Base-by-base conservation (phyloP, 2,113 vertebrate genomes). In the Lontra canadensis region DNA sequence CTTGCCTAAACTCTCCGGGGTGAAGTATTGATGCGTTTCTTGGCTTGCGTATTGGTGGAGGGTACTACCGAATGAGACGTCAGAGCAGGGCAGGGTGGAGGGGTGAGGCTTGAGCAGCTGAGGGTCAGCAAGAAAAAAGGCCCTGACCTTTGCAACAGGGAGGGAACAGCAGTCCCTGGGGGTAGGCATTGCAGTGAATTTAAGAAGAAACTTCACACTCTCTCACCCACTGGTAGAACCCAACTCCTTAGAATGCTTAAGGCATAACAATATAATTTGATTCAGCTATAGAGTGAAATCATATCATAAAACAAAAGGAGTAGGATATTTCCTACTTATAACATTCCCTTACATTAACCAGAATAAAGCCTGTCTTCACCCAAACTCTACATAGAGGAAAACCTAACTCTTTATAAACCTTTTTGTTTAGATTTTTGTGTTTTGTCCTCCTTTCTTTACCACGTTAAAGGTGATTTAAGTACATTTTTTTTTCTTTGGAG, bases 341-440 rank as follows among this genome's bases (percentile, higher is more conserved):
- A 78, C 14, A 65, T 25, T 92, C 25, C 10, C 61, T 67, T 25
- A 79, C 39, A 86, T 79, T 59, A 67, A 49, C 25, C 42, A 49
- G 13, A 93, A 57, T 65, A 91, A 88, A 94, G 47, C 5, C 11
- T 59, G 15, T 71, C 65, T 85, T 82, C 12, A 86, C 1, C 11
- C 21, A 80, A 79, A 52, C 29, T 73, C 26, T 88, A 14, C 80
- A 88, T 42, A 87, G 23, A 96, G 39, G 31, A 94, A 93, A 96
- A 49, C 1, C 15, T 95, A 96, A 89, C 9, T 69, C 47, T 87
- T 26, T 21, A 3, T 61, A 87, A 85, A 88, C 9, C 14, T 36
- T n/a, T 71, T 31, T 39, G 52, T 86, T 82, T 91, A 86, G 36
- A 44, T 14, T 71, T 93, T 81, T 73, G 12, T 36, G 26, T 34